Evolutionary conservation across 2,113 vertebrate species (phyloP), one percentile per base, ranked within the genome.

Genomic region (Opisthocomus hoazin): DNA sequence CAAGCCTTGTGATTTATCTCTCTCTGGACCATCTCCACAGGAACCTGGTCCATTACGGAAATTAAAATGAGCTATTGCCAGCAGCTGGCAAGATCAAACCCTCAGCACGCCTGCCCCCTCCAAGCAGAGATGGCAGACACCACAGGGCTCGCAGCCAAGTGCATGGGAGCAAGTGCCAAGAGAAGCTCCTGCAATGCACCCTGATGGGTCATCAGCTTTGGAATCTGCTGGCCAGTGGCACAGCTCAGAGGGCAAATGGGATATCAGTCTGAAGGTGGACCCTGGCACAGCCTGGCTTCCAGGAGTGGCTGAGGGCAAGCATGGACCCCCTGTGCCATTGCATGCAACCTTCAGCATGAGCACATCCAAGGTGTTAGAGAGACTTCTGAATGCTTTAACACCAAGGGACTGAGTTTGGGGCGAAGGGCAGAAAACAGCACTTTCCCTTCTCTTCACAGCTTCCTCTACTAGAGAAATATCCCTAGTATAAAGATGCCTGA

Each of bases 41-140:
- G 89, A 97, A 89, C 48, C 76, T 58, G 94, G 79, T 95, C 95
- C 96, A 97, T 97, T 97, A 97, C 41, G 8, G 93, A 97, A 97
- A 97, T 97, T 97, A 96, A 97, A 97, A 87, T 83, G 83, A 96
- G 92, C 96, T 92, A 37, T 66, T 94, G 96, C 96, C 96, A 97
- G 94, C 92, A 89, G 84, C 69, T 93, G 91, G 95, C 95, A 94
- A 74, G 79, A 96, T 93, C 73, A 85, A 94, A 87, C 73, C 75
- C 51, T 61, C 79, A 66, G 78, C 60, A 89, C 0, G 37, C 75
- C 84, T 32, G 24, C 77, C 84, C 86, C 81, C 89, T 95, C 69
- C 22, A 2, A 91, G 63, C 86, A 84, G 78, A 41, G 69, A 94
- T 65, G 76, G 94, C 91, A 96, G 78, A 90, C 78, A 73, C 74